Evolutionary conservation across 2,888 invertebrate genomes (phyloP).

Genomic region (Sesia apiformis): DNA sequence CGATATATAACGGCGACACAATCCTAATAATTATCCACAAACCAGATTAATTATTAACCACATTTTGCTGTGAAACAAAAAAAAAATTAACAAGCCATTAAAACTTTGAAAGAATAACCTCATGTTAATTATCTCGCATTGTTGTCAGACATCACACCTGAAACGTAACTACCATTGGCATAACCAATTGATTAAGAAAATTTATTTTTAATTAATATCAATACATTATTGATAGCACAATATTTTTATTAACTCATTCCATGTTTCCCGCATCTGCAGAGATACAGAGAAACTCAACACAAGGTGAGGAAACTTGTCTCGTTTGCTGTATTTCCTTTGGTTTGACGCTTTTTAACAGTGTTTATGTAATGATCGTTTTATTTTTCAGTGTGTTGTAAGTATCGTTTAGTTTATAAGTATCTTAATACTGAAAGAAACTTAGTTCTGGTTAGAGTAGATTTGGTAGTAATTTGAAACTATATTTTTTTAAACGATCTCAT

Average conservation of each 20-base stretch:
- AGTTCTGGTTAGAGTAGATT: neutral
- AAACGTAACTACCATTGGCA: constrained; percentile 26
- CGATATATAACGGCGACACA: too few relatives aligned
- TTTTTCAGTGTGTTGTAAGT: neutral
- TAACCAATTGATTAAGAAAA: constrained; percentile 25
- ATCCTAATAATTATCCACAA: too few relatives aligned
- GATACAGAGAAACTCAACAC: constrained; percentile 22
- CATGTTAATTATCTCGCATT: constrained; percentile 19
- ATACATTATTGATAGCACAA: constrained; percentile 51
- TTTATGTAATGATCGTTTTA: neutral
- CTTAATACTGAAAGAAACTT: neutral
- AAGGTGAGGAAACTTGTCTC: constrained; percentile 32
- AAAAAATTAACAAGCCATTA: neutral
- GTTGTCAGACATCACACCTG: constrained; percentile 28
- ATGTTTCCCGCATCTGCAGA: constrained; percentile 53
- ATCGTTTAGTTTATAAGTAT: neutral
- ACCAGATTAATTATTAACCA: too few relatives aligned
- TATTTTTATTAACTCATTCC: constrained; percentile 35
- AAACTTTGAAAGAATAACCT: constrained; percentile 25
- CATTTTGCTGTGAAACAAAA: too few relatives aligned
- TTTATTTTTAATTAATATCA: constrained; percentile 9
- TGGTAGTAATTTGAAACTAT: neutral
- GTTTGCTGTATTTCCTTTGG: too few relatives aligned
- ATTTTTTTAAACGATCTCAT: too few relatives aligned
- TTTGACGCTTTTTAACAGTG: neutral